Base-by-base conservation (phyloP, 2,113 vertebrate genomes). In the Sebastes fasciatus region DNA sequence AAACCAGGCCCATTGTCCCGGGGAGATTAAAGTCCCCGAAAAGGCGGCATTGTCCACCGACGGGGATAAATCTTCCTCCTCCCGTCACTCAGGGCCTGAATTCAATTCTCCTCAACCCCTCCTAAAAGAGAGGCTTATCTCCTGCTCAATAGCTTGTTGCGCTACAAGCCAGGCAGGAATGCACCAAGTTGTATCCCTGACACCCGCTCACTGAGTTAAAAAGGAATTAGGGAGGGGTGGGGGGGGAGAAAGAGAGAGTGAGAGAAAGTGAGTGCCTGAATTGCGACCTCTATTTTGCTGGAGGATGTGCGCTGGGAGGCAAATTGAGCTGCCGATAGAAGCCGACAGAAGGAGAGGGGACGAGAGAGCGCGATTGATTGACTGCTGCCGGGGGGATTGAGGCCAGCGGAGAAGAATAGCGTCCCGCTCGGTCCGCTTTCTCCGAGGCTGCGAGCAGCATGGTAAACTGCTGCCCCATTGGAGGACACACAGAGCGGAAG, bases 91-190 rank as follows among this genome's bases (percentile, higher is more conserved):
- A 99, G 96, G 95, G 93, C 88, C 96, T 97, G 97, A 97, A 98
- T 99, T 98, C 97, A 99, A 97, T 97, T 97, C 97, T 96, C 96
- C 95, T 92, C 86, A 81, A 89, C 90, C 93, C 86, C 82, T 96
- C 98, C 97, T 97, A 97, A 98, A 95, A 98, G 97, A 97, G 97
- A 97, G 97, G 98, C 98, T 99, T 99, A 99, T 99, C 98, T 98
- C 95, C 89, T 95, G 84, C 96, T 98, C 98, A 99, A 99, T 97
- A 96, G 98, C 96, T 97, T 95, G 96, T 97, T 97, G 92, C 95
- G 93, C 97, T 96, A 96, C 96, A 97, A 97, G 97, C 95, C 88
- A 92, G 94, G 94, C 94, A 96, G 95, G 95, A 97, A 95, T 95
- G 96, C 97, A 96, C 95, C 94, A 92, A 94, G 95, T 95, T 94